phyloP scores from a whole-genome alignment of 2,888 invertebrate genomes.

The Drosophila ustulata region DNA sequence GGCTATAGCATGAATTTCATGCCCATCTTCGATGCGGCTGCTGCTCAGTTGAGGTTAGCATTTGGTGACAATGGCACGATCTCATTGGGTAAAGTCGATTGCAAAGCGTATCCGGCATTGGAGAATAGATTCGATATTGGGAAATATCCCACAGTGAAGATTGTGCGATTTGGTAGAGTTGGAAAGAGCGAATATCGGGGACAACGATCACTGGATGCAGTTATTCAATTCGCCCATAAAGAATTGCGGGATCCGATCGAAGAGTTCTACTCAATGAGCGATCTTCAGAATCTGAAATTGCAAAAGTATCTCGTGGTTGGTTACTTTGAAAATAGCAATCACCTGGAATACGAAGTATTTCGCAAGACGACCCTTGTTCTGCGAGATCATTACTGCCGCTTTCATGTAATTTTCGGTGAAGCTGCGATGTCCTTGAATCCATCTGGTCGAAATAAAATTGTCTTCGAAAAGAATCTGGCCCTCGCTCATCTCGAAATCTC shows the following conservation, averaged over 20 bases:
- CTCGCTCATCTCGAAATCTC: constrained; percentile 87
- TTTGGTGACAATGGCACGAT: constrained; percentile 92
- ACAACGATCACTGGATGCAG: constrained; percentile 93
- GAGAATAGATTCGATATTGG: constrained; percentile 95
- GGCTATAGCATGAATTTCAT: constrained; percentile 96
- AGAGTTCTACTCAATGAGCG: constrained; percentile 89
- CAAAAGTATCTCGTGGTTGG: constrained; percentile 93
- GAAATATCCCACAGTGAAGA: constrained; percentile 98
- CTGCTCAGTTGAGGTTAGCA: constrained; percentile 87
- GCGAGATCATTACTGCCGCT: constrained; percentile 96
- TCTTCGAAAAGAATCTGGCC: constrained; percentile 91
- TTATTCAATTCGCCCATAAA: constrained; percentile 92
- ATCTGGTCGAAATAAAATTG: constrained; percentile 86
- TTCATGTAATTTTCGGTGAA: constrained; percentile 93
- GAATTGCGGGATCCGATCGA: constrained; percentile 93
- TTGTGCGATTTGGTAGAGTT: constrained; percentile 94
- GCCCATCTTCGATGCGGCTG: constrained; percentile 97
- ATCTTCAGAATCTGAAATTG: constrained; percentile 89
- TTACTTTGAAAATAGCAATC: constrained; percentile 91
- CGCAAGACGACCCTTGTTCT: constrained; percentile 91
- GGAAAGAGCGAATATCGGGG: constrained; percentile 95
- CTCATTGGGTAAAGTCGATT: constrained; percentile 97
- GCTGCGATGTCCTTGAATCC: constrained; percentile 4
- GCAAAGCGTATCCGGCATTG: constrained; percentile 93
- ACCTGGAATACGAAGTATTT: constrained; percentile 91